Evolutionary conservation across 1,140 invertebrate genomes (phyloP).

Genomic region (Diorhabda elongata): DNA sequence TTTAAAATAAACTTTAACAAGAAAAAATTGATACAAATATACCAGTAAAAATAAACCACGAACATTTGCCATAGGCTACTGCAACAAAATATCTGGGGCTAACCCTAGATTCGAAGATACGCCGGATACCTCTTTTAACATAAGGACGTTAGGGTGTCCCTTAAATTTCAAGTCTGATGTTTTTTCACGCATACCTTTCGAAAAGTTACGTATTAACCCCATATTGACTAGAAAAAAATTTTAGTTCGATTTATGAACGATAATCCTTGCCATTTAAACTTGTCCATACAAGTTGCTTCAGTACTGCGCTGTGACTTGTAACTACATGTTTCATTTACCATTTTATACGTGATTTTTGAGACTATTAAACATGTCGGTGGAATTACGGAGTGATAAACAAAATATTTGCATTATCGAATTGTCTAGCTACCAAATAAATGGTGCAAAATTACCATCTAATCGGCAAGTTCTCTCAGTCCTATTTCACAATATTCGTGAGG

Average conservation of each 20-base stretch:
- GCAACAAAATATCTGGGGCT: no score
- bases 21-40: no score
- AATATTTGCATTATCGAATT: constrained; percentile 19
- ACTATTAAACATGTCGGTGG: no score
- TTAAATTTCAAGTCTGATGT: constrained; percentile 15
- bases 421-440: not conserved
- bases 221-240: constrained; percentile 19
- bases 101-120: no score
- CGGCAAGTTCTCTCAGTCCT: no score
- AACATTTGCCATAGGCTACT: no score
- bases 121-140: no score
- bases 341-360: no score
- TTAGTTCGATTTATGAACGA: constrained; percentile 7
- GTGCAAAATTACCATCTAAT: no score
- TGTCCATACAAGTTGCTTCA: constrained; percentile 13
- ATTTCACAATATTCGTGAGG: constrained; percentile 27
- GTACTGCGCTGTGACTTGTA: not conserved
- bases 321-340: no score
- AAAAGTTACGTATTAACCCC: constrained; percentile 14
- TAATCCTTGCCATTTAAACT: constrained; percentile 14
- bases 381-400: not conserved
- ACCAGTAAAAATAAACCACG: no score
- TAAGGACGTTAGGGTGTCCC: not conserved
- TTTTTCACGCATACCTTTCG: constrained; percentile 17
- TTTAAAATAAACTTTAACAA: no score